Conservation (phyloP, 2,113 vertebrate species). For the Donacobius atricapilla region DNA sequence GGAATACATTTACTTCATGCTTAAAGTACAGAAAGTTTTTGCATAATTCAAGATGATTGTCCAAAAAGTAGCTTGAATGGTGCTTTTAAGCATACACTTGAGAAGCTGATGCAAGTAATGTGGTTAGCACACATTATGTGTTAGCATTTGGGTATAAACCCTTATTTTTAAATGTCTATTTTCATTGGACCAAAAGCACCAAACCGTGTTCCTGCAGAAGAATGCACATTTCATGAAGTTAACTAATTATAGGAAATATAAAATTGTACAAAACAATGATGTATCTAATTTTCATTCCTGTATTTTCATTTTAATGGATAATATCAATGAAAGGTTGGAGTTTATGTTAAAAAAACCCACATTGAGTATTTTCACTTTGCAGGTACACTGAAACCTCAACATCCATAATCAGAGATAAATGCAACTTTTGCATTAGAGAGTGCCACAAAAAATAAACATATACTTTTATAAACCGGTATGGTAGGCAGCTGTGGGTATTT, state of each 20-base stretch:
- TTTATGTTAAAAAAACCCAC: neutral
- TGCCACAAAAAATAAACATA: slow-evolving; percentile 70
- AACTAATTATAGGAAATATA: slow-evolving; percentile 12
- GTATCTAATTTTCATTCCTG: neutral
- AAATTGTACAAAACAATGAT: neutral
- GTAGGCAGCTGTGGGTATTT: slow-evolving; percentile 77
- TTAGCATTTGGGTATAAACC: neutral
- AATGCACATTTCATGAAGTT: slow-evolving; percentile 12
- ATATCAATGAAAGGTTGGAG: neutral
- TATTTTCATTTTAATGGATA: neutral
- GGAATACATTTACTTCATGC: slow-evolving; percentile 26
- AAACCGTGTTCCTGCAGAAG: slow-evolving; percentile 40
- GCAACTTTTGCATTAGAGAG: slow-evolving; percentile 56
- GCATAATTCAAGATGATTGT: slow-evolving; percentile 13
- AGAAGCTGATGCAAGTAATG: slow-evolving; percentile 6
- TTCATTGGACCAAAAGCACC: slow-evolving; percentile 1
- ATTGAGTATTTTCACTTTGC: slow-evolving; percentile 17
- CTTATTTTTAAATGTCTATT: neutral
- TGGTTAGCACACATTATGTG: neutral
- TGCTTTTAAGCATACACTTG: slow-evolving; percentile 31
- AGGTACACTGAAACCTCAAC: slow-evolving; percentile 66
- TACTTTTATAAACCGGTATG: slow-evolving; percentile 65
- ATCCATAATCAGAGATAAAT: slow-evolving; percentile 82
- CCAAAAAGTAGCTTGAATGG: neutral
- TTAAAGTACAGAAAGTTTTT: slow-evolving; percentile 17